Evolutionary conservation across 1,140 invertebrate species (phyloP), one percentile per base, ranked within the genome.

Genomic region (Hormaphis cornu): DNA sequence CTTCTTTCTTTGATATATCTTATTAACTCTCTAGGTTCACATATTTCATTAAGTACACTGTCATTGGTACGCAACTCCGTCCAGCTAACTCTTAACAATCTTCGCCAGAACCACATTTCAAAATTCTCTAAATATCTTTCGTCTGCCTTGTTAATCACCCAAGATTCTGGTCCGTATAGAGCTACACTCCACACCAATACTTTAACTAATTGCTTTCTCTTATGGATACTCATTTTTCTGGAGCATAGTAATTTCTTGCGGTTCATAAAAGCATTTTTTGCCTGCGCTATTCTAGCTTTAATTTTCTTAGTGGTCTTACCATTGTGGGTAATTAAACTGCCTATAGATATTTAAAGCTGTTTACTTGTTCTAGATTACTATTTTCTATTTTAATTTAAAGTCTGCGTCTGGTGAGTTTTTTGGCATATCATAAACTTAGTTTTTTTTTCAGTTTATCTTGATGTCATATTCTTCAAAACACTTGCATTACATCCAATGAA

Each of bases 51-150:
- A 37, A 37, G 35, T 37, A 37, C 35, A 37, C 35, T 37, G 35
- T 37, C 35, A 37, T 37, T 37, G 6, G 14, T 8, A 37, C 35
- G 35, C 7, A 37, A 37, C 35, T 37, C 14, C 14, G 52, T 71
- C 70, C 70, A 71, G 0, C 24, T 20, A 9, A 72, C 46, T 26
- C 44, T 61, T 37, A 72, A 50, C 72, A 75, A 75, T 48, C 40
- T 71, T 54, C 72, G 53, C 52, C 72, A 75, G 28, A 71, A 73
- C 71, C 73, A 75, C 73, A 73, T 73, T 28, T 74, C 74, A 53
- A 75, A 73, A 20, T 72, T 73, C 24, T 74, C 72, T 24, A 75
- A 71, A 14, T 69, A 61, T 22, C 50, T 28, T 10, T 71, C 40
- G n/a, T 73, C 72, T 28, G 46, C 61, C 50, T 69, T 63, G 28